A percentile compares a stretch with the other conserved stretches of the same genome.
These are phyloP conservation scores for Ametastegia equiseti DNA, from an alignment of 2,888 invertebrate species.

Conservation along the genomic window DNA sequence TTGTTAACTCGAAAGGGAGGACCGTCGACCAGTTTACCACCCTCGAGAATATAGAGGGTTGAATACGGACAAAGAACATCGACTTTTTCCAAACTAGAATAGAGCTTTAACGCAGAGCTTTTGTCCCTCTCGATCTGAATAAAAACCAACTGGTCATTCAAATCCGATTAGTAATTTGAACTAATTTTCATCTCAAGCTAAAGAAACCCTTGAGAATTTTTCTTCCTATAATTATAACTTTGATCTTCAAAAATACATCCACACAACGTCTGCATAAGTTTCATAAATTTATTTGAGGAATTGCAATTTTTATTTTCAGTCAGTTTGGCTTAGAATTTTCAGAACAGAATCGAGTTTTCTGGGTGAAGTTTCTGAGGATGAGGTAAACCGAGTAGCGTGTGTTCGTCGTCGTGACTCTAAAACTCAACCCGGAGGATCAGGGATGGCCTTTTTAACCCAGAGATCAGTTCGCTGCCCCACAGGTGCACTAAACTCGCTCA, in stretches of 20 bases:
- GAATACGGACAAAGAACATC: constrained; percentile 6
- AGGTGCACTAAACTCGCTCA: constrained; percentile 27
- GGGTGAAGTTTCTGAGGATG: background rate
- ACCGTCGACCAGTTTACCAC: background rate
- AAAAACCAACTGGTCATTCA: no score
- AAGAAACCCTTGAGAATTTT: background rate
- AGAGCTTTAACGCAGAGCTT: background rate
- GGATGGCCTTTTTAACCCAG: background rate
- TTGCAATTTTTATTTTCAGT: background rate
- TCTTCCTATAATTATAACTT: background rate
- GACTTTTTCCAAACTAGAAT: background rate
- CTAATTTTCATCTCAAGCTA: background rate
- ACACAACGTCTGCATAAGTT: background rate
- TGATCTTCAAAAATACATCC: background rate
- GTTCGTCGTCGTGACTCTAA: constrained; percentile 1
- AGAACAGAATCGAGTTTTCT: background rate
- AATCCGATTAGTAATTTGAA: background rate
- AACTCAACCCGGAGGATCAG: background rate
- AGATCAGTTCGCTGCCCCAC: constrained; percentile 20
- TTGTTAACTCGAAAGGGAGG: constrained; percentile 20
- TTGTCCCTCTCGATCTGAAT: background rate
- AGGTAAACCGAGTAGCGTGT: background rate
- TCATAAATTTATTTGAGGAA: background rate
- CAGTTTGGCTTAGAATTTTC: background rate
- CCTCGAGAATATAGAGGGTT: background rate